A percentile compares a stretch with the other conserved stretches of the same genome.
Conservation (phyloP, 1,140 invertebrate genomes). For the silkworm (Bombyx mori) region ASM3026992v2 NC_085121.1:9042501-9043000, state of each 20-base stretch:
- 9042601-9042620: background rate
- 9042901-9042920: constrained; percentile 47
- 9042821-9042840: constrained; percentile 82
- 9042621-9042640: background rate
- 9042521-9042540: too few species aligned
- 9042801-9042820: constrained; percentile 74
- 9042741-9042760: constrained; percentile 76
- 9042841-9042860: constrained; percentile 89
- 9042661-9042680: constrained; percentile 66
- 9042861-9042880: constrained; percentile 76
- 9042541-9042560: too few species aligned
- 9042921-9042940: background rate
- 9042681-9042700: constrained; percentile 83
- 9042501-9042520: too few species aligned
- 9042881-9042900: constrained; percentile 72
- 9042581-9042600: constrained; percentile 1
- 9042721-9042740: constrained; percentile 79
- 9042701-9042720: constrained; percentile 82
- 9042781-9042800: constrained; percentile 79
- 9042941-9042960: too few species aligned
- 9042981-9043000: constrained; percentile 65
- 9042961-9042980: background rate
- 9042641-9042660: background rate
- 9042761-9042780: constrained; percentile 81
- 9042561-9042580: too few species aligned